Conservation (phyloP, 1,140 invertebrate genomes). For the Maconellicoccus hirsutus region DNA sequence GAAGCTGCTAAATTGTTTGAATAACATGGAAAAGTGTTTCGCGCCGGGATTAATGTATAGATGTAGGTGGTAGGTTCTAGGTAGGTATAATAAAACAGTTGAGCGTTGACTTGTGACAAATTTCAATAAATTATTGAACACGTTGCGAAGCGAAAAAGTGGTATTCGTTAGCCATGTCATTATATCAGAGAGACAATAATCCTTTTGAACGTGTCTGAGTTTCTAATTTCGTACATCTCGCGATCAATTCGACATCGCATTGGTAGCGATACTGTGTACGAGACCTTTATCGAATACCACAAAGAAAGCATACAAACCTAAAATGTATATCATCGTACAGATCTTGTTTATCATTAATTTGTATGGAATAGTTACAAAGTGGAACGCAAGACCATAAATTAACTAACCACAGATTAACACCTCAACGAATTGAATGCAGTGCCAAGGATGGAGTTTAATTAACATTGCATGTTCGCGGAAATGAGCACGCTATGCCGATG, state of each 20-base stretch:
- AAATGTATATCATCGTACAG: neutral
- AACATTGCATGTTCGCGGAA: conserved; percentile 4
- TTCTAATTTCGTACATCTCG: neutral
- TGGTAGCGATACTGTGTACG: too few relatives aligned
- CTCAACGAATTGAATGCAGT: conserved; percentile 4
- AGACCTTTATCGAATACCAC: neutral
- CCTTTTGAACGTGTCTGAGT: neutral
- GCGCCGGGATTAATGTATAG: too few relatives aligned
- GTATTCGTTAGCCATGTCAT: neutral
- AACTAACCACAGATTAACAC: conserved; percentile 19
- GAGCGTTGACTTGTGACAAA: too few relatives aligned
- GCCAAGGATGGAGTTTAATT: conserved; percentile 12
- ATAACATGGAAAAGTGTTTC: too few relatives aligned
- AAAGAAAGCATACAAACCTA: too few relatives aligned
- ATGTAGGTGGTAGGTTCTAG: too few relatives aligned
- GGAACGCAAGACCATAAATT: conserved; percentile 14
- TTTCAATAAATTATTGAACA: too few relatives aligned
- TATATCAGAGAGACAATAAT: neutral
- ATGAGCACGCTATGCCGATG: neutral
- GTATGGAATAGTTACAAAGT: neutral
- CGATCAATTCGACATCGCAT: neutral
- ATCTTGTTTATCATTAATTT: conserved; percentile 1
- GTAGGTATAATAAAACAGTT: too few relatives aligned
- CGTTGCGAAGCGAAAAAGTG: too few relatives aligned
- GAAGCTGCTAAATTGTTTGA: too few relatives aligned